Conservation (phyloP, 2,888 invertebrate genomes). For the Drosophila prolongata region DNA sequence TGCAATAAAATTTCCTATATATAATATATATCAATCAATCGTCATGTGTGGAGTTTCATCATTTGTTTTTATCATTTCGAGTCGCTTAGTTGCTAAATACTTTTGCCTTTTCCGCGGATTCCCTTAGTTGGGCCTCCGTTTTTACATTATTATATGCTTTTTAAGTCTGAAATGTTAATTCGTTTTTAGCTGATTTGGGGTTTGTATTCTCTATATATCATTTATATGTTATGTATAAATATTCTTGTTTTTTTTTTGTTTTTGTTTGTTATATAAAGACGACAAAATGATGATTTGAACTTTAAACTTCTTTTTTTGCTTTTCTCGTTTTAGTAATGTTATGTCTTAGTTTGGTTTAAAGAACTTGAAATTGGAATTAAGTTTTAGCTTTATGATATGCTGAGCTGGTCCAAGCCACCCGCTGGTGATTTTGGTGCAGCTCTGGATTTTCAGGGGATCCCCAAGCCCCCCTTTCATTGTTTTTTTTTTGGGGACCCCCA, state of each 20-base stretch:
- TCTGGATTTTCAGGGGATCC: constrained; percentile 5
- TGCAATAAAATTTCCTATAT: constrained; percentile 56
- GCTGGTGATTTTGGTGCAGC: constrained; percentile 15
- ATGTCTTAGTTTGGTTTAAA: constrained; percentile 31
- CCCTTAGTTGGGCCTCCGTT: background rate
- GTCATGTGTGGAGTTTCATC: constrained; percentile 12
- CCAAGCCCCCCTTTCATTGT: background rate
- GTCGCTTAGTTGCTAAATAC: constrained; percentile 27
- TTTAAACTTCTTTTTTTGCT: constrained; percentile 55
- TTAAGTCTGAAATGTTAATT: constrained; percentile 53
- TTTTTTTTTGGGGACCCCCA: background rate
- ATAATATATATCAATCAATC: constrained; percentile 37
- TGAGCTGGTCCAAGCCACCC: constrained; percentile 42
- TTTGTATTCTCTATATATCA: constrained; percentile 25
- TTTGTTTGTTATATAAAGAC: constrained; percentile 64
- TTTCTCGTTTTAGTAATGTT: constrained; percentile 12
- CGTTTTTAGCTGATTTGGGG: constrained; percentile 36
- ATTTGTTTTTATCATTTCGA: constrained; percentile 19
- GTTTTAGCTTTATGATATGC: constrained; percentile 62
- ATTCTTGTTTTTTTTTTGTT: constrained; percentile 28
- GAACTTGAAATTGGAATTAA: constrained; percentile 42
- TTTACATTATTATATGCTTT: constrained; percentile 34
- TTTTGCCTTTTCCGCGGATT: constrained; percentile 3
- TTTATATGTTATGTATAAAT: constrained; percentile 43
- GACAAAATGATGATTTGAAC: constrained; percentile 73